Base-by-base conservation (phyloP, 2,888 invertebrate genomes). In the Siphlonurus alternatus region DNA sequence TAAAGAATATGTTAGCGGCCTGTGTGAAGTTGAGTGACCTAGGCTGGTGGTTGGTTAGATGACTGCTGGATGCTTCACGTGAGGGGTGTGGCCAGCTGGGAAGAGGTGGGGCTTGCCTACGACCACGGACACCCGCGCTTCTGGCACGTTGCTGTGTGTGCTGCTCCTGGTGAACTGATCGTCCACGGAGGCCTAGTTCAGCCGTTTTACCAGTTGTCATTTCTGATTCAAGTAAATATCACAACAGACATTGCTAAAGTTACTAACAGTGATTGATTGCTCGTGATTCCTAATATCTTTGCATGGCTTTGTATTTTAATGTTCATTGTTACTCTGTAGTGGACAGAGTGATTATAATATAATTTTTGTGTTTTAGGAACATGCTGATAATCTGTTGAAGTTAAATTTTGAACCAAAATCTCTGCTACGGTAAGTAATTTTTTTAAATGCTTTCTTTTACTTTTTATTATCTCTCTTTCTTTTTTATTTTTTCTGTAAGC, bases 401-500 rank as follows among this genome's bases (percentile, higher is more conserved):
- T 60, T 69, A 20, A 63, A 67, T 24, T 69, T 69, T 60, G 62
- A 66, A 23, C 70, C 69, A 53, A 67, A 68, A 38, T 66, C 69
- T 22, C 63, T 69, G 51, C 62, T 67, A 20, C 66, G 69, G 69
- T 69, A 65, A 63, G 65, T 53, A 20, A 20, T 19, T 53, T 7
- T 19, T 59, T 7, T 20, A 25, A 22, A 20, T 7, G 24, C 10
- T 23, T 2, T 53, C n/a, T 2, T 23, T 3, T 0, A 38, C 15
- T 61, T 2, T 54, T 20, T 23, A 18, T 20, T 5, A 54, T 54
- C 2, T 54, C 19, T n/a, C n/a, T n/a, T n/a, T n/a, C n/a, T n/a
- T n/a, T n/a, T n/a, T n/a, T n/a, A n/a, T n/a, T n/a, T n/a, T n/a
- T n/a, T n/a, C n/a, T n/a, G n/a, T n/a, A n/a, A n/a, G n/a, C n/a